These are phyloP conservation scores for Gorsachius goisagi DNA, from an alignment of 2,113 vertebrate species.

Conservation along the genomic window DNA sequence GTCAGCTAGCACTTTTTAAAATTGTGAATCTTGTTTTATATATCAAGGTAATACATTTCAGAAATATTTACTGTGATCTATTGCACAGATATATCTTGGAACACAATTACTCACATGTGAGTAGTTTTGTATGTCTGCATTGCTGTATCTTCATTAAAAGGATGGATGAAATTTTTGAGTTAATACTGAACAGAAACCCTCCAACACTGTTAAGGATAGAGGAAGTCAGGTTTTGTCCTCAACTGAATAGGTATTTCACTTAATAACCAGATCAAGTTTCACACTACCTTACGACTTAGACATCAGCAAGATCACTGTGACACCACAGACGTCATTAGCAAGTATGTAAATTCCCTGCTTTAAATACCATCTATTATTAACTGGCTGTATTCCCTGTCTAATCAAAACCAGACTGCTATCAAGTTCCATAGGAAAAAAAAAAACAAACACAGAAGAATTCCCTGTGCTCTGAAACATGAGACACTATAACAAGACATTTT, in stretches of 20 bases:
- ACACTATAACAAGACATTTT: conserved; percentile 40
- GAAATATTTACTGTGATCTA: neutral
- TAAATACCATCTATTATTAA: conserved; percentile 62
- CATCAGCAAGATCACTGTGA: neutral
- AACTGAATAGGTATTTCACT: conserved; percentile 1
- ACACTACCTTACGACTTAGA: neutral
- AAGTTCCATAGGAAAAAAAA: conserved; percentile 32
- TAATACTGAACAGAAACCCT: neutral
- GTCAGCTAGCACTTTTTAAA: neutral
- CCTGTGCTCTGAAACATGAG: conserved; percentile 22
- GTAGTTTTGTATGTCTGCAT: neutral
- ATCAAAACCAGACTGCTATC: conserved; percentile 53
- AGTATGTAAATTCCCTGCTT: conserved; percentile 35
- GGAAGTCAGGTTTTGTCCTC: neutral
- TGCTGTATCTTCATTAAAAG: neutral
- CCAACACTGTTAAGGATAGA: neutral
- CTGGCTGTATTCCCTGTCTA: conserved; percentile 33
- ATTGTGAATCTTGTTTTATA: neutral
- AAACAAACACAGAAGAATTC: conserved; percentile 20
- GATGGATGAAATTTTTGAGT: neutral
- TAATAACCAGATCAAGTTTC: neutral
- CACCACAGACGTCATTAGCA: neutral
- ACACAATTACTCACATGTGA: neutral
- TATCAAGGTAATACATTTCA: neutral
- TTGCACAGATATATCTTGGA: neutral